A percentile compares a stretch with the other conserved stretches of the same genome.
These are phyloP conservation scores for Aulostomus chinensis DNA, from an alignment of 2,797 vertebrate species.

Conservation along the genomic window DNA sequence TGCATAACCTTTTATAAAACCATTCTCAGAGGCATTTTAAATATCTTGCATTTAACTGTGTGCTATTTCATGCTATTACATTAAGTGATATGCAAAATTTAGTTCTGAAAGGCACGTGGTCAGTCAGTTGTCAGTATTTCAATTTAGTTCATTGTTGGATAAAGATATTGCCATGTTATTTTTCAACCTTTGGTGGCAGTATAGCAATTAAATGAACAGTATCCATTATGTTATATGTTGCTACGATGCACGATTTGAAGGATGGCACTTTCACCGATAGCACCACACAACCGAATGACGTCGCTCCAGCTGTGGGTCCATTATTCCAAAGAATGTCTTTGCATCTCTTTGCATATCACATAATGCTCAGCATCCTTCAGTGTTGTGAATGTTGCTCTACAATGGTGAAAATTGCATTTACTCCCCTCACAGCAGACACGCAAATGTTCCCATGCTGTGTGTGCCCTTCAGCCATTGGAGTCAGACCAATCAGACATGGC, in stretches of 20 bases:
- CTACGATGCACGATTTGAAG: too few relatives aligned
- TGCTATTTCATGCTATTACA: constrained; percentile 48
- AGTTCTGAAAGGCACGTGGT: too few relatives aligned
- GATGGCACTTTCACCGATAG: constrained; percentile 37
- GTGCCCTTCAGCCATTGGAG: constrained; percentile 48
- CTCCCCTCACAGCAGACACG: constrained; percentile 35
- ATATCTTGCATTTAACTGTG: constrained; percentile 50
- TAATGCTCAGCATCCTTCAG: constrained; percentile 32
- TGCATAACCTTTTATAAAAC: constrained; percentile 63
- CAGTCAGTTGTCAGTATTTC: constrained; percentile 11
- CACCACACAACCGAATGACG: constrained; percentile 43
- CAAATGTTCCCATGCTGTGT: too few relatives aligned
- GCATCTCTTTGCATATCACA: constrained; percentile 38
- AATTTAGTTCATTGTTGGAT: background rate
- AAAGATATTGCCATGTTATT: too few relatives aligned
- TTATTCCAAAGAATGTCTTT: constrained; percentile 40
- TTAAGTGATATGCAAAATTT: constrained; percentile 50
- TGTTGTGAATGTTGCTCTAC: constrained; percentile 49
- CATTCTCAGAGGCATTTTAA: constrained; percentile 51
- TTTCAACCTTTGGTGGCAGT: too few relatives aligned
- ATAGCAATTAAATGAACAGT: constrained; percentile 4
- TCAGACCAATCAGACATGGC: constrained; percentile 59
- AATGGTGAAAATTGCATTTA: constrained; percentile 61
- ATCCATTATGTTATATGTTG: background rate
- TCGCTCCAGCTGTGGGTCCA: constrained; percentile 51